Conservation (phyloP, 2,888 invertebrate species). For the Griposia aprilina region DNA sequence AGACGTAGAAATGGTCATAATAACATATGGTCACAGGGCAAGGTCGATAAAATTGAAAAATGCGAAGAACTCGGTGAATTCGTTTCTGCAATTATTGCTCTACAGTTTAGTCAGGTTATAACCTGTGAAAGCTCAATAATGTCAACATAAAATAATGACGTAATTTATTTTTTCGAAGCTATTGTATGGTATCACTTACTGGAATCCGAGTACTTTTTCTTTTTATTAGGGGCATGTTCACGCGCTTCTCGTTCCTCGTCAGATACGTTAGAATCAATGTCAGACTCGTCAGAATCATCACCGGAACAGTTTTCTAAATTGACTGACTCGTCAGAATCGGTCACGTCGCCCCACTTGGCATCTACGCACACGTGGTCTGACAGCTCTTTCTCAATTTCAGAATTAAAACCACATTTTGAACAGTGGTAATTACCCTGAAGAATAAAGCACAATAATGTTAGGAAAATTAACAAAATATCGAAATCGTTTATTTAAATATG, state of each 20-base stretch:
- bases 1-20: background rate
- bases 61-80: background rate
- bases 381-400: constrained; percentile 58
- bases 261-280: constrained; percentile 75
- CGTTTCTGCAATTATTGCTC: background rate
- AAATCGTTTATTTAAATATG: background rate
- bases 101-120: background rate
- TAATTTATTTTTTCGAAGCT: background rate
- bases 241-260: constrained; percentile 70
- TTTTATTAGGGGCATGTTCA: constrained; percentile 32
- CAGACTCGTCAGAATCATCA: constrained; percentile 67
- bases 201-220: constrained; percentile 46
- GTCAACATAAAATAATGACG: background rate
- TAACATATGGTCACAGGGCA: background rate
- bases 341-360: constrained; percentile 44
- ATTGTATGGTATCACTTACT: constrained; percentile 32
- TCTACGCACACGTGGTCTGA: constrained; percentile 63
- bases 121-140: background rate
- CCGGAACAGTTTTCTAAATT: constrained; percentile 66
- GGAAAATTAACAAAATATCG: background rate
- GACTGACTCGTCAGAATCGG: constrained; percentile 76
- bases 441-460: constrained; percentile 11
- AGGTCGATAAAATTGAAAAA: background rate
- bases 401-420: constrained; percentile 56
- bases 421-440: constrained; percentile 51